These are phyloP conservation scores for Nipponacmea schrenckii DNA, from an alignment of 2,888 invertebrate species.

Conservation along the genomic window DNA sequence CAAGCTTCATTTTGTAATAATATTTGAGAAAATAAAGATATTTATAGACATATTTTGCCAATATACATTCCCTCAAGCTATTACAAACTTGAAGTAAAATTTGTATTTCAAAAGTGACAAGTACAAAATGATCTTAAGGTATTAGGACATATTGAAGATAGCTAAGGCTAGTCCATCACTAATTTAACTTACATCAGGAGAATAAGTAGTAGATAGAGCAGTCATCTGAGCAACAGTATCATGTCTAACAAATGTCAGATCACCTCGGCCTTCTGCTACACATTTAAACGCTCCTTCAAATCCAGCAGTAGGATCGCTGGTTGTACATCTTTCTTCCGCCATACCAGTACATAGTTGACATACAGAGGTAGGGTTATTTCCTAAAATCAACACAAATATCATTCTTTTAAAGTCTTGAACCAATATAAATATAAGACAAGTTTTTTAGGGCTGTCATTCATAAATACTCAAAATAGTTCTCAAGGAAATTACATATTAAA, in stretches of 20 bases:
- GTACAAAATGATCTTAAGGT: too few species aligned
- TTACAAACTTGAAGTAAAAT: too few species aligned
- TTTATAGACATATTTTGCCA: too few species aligned
- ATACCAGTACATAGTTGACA: constrained; percentile 85
- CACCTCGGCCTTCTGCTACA: constrained; percentile 82
- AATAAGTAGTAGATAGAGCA: not conserved
- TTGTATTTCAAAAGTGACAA: too few species aligned
- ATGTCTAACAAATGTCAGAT: constrained; percentile 82
- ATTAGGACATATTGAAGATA: too few species aligned
- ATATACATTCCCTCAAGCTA: too few species aligned
- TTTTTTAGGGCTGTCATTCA: not conserved
- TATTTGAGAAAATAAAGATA: too few species aligned
- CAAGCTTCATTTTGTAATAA: too few species aligned
- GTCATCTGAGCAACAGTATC: constrained; percentile 54
- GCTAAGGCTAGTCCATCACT: too few species aligned
- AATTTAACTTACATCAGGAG: constrained; percentile 26
- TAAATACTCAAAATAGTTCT: too few species aligned
- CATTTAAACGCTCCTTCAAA: constrained; percentile 88
- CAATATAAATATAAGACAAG: not conserved
- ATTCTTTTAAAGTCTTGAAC: not conserved
- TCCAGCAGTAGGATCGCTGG: constrained; percentile 84
- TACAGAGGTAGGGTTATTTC: constrained; percentile 77
- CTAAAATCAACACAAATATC: constrained; percentile 68
- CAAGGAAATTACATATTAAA: too few species aligned
- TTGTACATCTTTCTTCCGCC: constrained; percentile 59